phyloP scores from a whole-genome alignment of 2,113 vertebrate species.

The Arenaria interpres region DNA sequence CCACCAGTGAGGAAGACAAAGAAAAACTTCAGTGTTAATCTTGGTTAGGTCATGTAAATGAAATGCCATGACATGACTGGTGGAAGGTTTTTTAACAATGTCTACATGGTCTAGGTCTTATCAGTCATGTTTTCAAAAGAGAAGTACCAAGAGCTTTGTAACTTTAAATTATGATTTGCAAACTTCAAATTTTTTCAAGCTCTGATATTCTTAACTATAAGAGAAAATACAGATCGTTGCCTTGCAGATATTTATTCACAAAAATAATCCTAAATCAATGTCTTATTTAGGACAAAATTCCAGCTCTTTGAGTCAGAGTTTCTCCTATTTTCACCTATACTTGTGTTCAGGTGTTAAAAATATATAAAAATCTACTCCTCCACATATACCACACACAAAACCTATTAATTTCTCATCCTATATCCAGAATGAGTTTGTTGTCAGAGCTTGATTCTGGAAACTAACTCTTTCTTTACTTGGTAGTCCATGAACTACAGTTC shows the following conservation, averaged over 20 bases:
- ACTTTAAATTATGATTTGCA: background rate
- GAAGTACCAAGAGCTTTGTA: background rate
- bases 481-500: background rate
- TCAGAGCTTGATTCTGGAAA: background rate
- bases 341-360: background rate
- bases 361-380: background rate
- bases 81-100: background rate
- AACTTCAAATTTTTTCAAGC: background rate
- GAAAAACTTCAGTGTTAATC: rapidly evolving
- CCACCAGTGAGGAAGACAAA: background rate
- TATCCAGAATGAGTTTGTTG: background rate
- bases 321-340: background rate
- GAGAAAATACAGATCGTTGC: background rate
- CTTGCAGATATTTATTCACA: background rate
- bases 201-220: background rate
- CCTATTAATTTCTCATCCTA: background rate
- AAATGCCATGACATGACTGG: background rate
- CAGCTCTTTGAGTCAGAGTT: background rate
- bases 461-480: background rate
- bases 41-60: background rate
- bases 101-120: background rate
- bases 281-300: background rate
- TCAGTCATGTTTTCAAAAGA: background rate
- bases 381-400: background rate
- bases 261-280: background rate